Conservation (phyloP, 1,140 invertebrate species). For the Drosophila parabipectinata region DNA sequence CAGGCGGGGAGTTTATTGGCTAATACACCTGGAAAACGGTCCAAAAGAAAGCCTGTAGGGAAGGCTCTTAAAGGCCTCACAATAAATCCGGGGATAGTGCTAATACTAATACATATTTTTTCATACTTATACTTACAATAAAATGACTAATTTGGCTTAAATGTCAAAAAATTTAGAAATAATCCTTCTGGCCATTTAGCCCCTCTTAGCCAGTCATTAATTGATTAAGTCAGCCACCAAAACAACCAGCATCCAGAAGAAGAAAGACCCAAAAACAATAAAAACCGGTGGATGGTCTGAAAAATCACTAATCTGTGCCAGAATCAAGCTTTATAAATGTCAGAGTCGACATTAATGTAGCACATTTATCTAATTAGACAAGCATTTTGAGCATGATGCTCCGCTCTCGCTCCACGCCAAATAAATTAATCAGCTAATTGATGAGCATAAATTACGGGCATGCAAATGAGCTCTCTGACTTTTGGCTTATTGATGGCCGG, state of each 20-base stretch:
- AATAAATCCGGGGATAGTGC: background rate
- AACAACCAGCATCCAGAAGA: slow-evolving; percentile 5
- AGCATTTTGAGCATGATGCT: slow-evolving; percentile 59
- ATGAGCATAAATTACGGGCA: slow-evolving; percentile 75
- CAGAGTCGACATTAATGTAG: slow-evolving; percentile 75
- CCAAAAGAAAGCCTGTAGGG: slow-evolving; percentile 10
- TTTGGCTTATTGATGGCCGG: slow-evolving; percentile 62
- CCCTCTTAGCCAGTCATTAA: slow-evolving; percentile 31
- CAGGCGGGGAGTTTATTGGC: slow-evolving; percentile 63
- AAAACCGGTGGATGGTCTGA: slow-evolving; percentile 8
- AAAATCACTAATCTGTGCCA: slow-evolving; percentile 29
- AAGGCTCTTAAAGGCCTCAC: background rate
- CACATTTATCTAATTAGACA: slow-evolving; percentile 82
- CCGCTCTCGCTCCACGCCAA: slow-evolving; percentile 58
- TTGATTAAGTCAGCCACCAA: slow-evolving; percentile 15
- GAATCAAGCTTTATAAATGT: slow-evolving; percentile 72
- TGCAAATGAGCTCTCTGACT: slow-evolving; percentile 57
- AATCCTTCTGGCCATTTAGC: slow-evolving; percentile 34
- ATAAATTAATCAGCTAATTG: slow-evolving; percentile 82
- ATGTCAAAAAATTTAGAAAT: slow-evolving; percentile 28
- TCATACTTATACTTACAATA: background rate
- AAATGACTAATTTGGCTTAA: slow-evolving; percentile 21
- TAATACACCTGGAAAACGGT: slow-evolving; percentile 45
- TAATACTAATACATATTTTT: background rate
- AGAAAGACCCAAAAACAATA: slow-evolving; percentile 18